Percentiles rank a stretch among this genome's conserved stretches.
Evolutionary conservation across 1,140 invertebrate genomes (phyloP).

Genomic region (Archivesica marissinica): DNA sequence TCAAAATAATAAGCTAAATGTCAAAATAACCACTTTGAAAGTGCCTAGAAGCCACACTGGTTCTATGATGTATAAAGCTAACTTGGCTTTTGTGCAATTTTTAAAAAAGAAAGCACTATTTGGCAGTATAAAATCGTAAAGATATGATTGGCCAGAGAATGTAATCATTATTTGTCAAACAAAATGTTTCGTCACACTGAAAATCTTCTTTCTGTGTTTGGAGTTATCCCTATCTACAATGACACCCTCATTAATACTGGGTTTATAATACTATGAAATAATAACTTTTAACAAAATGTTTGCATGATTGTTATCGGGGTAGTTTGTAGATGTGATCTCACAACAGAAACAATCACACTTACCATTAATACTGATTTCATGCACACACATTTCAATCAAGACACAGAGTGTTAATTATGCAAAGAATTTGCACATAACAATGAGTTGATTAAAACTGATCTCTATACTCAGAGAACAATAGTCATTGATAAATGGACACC

Average conservation of each 20-base stretch:
- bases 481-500: slow-evolving; percentile 1
- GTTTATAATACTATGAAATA: background rate
- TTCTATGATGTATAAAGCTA: no score
- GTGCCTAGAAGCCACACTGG: no score
- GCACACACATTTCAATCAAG: slow-evolving; percentile 32
- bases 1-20: no score
- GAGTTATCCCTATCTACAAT: background rate
- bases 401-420: slow-evolving; percentile 22
- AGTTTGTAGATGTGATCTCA: background rate
- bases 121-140: background rate
- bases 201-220: background rate
- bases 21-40: no score
- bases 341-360: slow-evolving; percentile 28
- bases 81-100: no score
- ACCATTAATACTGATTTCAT: slow-evolving; percentile 45
- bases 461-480: slow-evolving; percentile 13
- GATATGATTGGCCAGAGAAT: background rate
- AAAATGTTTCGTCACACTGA: no score
- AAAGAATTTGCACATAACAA: slow-evolving; percentile 4
- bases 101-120: background rate
- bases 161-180: no score
- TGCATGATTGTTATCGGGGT: background rate
- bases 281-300: background rate
- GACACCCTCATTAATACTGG: background rate
- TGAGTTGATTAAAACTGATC: slow-evolving; percentile 5